These are phyloP conservation scores for Diorhabda sublineata DNA, from an alignment of 1,140 invertebrate species.

Conservation along the genomic window DNA sequence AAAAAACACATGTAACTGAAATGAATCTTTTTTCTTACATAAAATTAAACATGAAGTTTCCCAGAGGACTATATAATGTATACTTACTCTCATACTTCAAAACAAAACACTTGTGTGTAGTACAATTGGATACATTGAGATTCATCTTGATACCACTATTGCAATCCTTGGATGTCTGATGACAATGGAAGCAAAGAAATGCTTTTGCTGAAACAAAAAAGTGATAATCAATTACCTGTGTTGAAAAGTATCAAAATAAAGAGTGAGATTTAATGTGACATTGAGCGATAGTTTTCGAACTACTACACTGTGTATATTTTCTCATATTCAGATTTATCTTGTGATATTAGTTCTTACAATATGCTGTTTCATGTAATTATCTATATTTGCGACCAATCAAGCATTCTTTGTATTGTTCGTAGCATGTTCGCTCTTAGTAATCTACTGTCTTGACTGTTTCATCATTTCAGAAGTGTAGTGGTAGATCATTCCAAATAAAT, in stretches of 20 bases:
- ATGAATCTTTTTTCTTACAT: too few species aligned
- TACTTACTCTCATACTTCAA: slow-evolving; percentile 19
- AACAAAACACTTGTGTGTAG: slow-evolving; percentile 10
- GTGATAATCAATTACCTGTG: not conserved
- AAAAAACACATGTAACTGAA: too few species aligned
- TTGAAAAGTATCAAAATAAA: not conserved
- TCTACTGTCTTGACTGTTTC: not conserved
- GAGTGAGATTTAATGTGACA: not conserved
- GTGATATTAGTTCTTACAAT: not conserved
- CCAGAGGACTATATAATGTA: too few species aligned
- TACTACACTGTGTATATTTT: not conserved
- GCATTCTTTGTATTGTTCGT: not conserved
- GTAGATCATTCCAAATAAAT: not conserved
- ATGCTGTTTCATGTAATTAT: not conserved
- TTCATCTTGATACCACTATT: not conserved
- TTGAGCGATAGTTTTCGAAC: not conserved
- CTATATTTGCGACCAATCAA: not conserved
- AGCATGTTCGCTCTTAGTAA: not conserved
- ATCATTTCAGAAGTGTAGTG: not conserved
- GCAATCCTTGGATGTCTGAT: slow-evolving; percentile 13
- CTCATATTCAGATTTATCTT: not conserved
- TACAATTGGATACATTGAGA: slow-evolving; percentile 4
- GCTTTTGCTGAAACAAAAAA: slow-evolving; percentile 8
- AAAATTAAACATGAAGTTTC: too few species aligned
- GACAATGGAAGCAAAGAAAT: slow-evolving; percentile 12